A percentile compares a stretch with the other conserved stretches of the same genome.
These are phyloP conservation scores for Apantesis nais DNA, from an alignment of 2,888 invertebrate genomes.

Conservation along the genomic window DNA sequence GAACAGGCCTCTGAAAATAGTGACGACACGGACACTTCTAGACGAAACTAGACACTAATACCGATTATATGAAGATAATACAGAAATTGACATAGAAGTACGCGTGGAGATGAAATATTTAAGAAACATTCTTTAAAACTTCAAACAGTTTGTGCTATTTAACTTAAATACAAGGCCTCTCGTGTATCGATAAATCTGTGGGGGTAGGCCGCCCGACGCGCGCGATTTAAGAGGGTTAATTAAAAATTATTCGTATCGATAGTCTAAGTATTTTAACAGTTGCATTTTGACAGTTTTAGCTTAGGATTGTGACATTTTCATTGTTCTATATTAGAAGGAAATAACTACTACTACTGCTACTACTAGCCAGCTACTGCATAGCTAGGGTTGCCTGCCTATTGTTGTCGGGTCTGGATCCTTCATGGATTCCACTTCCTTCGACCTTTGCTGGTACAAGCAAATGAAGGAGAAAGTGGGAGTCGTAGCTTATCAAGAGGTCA, in stretches of 20 bases:
- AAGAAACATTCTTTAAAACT: not conserved
- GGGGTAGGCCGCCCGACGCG: not conserved
- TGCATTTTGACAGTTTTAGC: not conserved
- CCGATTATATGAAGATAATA: not conserved
- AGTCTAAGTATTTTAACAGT: not conserved
- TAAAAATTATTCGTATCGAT: not conserved
- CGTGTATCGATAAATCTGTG: not conserved
- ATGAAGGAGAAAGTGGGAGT: too few relatives aligned
- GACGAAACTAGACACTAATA: not conserved
- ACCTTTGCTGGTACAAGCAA: too few relatives aligned
- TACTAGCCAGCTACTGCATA: too few relatives aligned
- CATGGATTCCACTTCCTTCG: too few relatives aligned
- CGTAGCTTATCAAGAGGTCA: too few relatives aligned
- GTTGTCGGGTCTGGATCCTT: too few relatives aligned
- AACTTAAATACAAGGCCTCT: not conserved
- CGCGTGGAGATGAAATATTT: not conserved
- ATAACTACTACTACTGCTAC: too few relatives aligned
- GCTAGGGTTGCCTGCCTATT: too few relatives aligned
- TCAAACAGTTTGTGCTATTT: not conserved
- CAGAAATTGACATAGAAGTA: not conserved
- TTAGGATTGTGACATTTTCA: too few relatives aligned
- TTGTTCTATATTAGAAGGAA: too few relatives aligned
- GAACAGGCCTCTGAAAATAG: constrained; percentile 1
- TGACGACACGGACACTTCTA: not conserved
- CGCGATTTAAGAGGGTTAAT: not conserved